Evolutionary conservation across 2,888 invertebrate genomes (phyloP), one percentile per base, ranked within the genome.

Genomic region (Drosophila kokeensis): DNA sequence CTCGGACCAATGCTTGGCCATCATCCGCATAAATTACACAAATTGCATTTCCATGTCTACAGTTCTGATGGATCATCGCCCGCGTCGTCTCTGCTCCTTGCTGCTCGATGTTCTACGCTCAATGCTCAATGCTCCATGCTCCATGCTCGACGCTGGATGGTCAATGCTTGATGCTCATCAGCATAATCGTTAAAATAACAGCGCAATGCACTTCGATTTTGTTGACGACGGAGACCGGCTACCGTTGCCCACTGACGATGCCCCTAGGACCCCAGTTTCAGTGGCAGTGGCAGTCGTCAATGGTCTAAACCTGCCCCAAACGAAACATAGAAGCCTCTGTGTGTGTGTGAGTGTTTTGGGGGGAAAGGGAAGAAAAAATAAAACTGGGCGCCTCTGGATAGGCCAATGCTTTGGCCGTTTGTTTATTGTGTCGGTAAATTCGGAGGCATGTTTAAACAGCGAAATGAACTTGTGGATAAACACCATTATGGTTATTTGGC

Each of bases 31-130:
- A 89, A 89, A 90, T 88, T 88, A 89, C 83, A 89, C 83, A 91
- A 91, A 91, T 91, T 91, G 91, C 90, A 90, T 92, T 91, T 91
- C 85, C 92, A 87, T 91, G 90, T 91, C 90, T 79, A 82, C 69
- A 77, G 74, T 72, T 74, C 85, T 86, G 87, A 86, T 89, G 89
- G 89, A 86, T 86, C 85, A 86, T 86, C 83, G 89, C 82, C 89
- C 76, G 87, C 87, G 83, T 79, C 62, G 89, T 65, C 78, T 54
- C 54, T 38, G 70, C 68, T 71, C 63, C 40, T 57, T 52, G 45
- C 50, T 62, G 57, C 30, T 38, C 21, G 45, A 49, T 50, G 50
- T 40, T 48, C 27, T 24, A 45, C 62, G 52, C 30, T 38, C 29
- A 38, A 52, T 49, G 49, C 40, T 32, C 34, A 42, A 42, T 64